Evolutionary conservation across 2,888 invertebrate genomes (phyloP).

Genomic region (Coremacera marginata): DNA sequence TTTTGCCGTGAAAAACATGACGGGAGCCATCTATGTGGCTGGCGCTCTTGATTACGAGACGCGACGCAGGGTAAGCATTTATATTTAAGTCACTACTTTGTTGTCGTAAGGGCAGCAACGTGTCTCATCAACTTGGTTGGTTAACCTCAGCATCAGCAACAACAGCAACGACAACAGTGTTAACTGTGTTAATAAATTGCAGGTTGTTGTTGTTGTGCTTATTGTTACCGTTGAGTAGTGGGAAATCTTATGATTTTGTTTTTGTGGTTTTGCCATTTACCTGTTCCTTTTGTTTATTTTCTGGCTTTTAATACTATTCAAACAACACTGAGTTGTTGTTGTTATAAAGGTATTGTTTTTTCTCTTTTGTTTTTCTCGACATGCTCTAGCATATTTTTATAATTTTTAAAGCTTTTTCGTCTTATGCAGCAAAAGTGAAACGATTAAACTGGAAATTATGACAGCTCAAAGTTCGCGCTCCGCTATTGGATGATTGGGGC

Average conservation of each 20-base stretch:
- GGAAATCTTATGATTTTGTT: not conserved
- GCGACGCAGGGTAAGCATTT: conserved; percentile 86
- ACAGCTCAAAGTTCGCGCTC: not conserved
- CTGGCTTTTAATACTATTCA: not conserved
- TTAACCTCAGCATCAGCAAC: not conserved
- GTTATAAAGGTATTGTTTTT: not conserved
- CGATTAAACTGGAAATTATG: not conserved
- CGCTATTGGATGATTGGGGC: not conserved
- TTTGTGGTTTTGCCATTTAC: not conserved
- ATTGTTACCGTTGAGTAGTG: not conserved
- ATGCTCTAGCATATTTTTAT: not conserved
- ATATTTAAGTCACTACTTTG: not conserved
- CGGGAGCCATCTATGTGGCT: conserved; percentile 97
- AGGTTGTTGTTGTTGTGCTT: not conserved
- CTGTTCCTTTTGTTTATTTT: not conserved
- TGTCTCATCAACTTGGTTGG: not conserved
- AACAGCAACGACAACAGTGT: not conserved
- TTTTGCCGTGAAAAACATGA: conserved; percentile 98
- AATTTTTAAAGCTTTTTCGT: not conserved
- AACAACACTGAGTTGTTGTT: not conserved
- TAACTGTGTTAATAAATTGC: not conserved
- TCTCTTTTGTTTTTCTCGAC: not conserved
- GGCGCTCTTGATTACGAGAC: conserved; percentile 97
- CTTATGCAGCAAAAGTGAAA: not conserved
- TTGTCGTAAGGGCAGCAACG: not conserved